These are phyloP conservation scores for Hypolimnas misippus DNA, from an alignment of 2,888 invertebrate species.

Conservation along the genomic window DNA sequence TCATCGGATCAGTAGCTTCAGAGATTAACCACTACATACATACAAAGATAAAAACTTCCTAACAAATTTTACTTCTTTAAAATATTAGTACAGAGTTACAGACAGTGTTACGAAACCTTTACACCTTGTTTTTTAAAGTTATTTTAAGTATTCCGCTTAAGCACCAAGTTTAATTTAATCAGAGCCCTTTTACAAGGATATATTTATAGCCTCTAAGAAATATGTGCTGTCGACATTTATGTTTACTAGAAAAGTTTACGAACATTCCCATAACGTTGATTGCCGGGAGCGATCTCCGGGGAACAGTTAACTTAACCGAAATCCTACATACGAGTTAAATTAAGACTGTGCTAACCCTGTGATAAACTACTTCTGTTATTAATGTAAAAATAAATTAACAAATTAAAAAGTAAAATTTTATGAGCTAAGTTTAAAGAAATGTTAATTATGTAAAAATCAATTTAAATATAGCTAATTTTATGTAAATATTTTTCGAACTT, in stretches of 20 bases:
- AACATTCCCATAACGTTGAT: slow-evolving; percentile 38
- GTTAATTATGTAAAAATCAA: no score
- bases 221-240: slow-evolving; percentile 37
- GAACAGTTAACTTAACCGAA: slow-evolving; percentile 32
- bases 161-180: slow-evolving; percentile 30
- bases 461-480: no score
- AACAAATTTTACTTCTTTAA: no score
- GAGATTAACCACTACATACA: no score
- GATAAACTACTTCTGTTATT: neutral
- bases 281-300: slow-evolving; percentile 36
- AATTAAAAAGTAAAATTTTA: no score
- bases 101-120: no score
- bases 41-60: no score
- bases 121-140: neutral
- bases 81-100: no score
- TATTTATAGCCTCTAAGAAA: slow-evolving; percentile 34
- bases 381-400: neutral
- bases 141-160: slow-evolving; percentile 12
- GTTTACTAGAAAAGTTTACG: slow-evolving; percentile 41
- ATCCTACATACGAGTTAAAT: slow-evolving; percentile 27
- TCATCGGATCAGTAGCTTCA: no score
- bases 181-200: slow-evolving; percentile 18
- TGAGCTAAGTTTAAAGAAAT: no score
- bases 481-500: no score
- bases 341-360: slow-evolving; percentile 11